phyloP scores from a whole-genome alignment of 2,113 vertebrate species.

The Sorex araneus region DNA sequence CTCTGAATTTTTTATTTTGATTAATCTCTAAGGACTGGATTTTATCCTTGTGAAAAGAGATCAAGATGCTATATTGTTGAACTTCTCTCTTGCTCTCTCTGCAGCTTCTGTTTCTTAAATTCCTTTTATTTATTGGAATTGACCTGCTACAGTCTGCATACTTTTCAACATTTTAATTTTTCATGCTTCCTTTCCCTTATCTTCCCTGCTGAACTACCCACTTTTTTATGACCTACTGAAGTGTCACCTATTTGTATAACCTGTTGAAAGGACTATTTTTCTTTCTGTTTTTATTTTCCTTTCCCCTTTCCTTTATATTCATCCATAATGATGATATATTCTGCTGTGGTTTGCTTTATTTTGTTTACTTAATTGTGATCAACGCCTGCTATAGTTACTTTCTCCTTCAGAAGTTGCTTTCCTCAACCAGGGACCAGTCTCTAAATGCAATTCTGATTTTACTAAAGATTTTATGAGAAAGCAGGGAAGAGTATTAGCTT shows the following conservation, averaged over 20 bases:
- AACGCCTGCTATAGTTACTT: background rate
- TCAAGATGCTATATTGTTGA: background rate
- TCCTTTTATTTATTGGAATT: conserved; percentile 20
- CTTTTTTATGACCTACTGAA: background rate
- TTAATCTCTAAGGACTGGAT: background rate
- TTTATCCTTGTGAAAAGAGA: conserved; percentile 30
- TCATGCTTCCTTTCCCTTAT: background rate
- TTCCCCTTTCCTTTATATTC: background rate
- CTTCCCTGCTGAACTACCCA: background rate
- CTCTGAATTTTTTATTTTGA: conserved; percentile 33
- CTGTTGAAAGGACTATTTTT: background rate
- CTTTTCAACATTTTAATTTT: background rate
- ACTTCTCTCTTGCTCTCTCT: background rate
- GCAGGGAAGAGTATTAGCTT: background rate
- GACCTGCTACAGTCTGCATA: background rate
- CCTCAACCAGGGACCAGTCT: background rate
- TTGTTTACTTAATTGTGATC: background rate
- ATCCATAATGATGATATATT: background rate
- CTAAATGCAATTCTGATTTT: background rate
- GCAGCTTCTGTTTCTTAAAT: conserved; percentile 2
- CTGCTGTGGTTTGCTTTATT: conserved; percentile 1
- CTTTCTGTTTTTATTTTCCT: background rate
- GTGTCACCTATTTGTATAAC: background rate
- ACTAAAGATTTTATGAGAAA: background rate
- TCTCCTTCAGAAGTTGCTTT: background rate